Evolutionary conservation across 2,888 invertebrate genomes (phyloP), one percentile per base, ranked within the genome.

Genomic region (Pocota personata): DNA sequence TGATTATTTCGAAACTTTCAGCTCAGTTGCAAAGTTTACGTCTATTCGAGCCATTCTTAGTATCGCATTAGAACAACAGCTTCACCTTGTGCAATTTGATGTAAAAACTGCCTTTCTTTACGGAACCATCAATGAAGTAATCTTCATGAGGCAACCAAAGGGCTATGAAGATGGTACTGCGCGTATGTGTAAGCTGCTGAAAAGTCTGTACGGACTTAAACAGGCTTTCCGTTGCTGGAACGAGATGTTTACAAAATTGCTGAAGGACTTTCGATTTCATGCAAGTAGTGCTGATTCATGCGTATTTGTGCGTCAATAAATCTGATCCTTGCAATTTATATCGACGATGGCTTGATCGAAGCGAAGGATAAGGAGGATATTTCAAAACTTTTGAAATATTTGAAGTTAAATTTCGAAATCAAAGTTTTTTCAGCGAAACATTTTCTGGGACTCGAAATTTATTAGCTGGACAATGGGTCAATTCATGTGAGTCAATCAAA

Each of bases 231-330:
- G 87, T 16, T 82, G 87, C 52, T 89, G 87, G 87, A 88, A 88
- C 30, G 40, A 86, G 27, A 66, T 72, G 12, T 87, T 89, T 62
- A 67, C 69, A 21, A 62, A 75, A 21, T 87, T 89, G 35, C 52
- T 89, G n/a, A 46, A 58, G 14, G 71, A 82, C 27, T 73, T 87
- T 64, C 84, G 87, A 12, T 88, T 89, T 19, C 79, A 75, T 21
- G 62, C 79, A n/a, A 88, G 86, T 67, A 52, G 87, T 27, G 87
- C 87, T 30, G 89, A 90, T 66, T 76, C 88, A 8, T 89, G 89
- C 52, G 52, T 90, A 24, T 89, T 76, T 58, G 64, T 82, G 21
- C 52, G 69, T 37, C 76, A 86, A 82, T 60, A 35, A 75, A 88
- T 7, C 37, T 88, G 12, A 84, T 88, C 2, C 27, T 89, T 0